A percentile compares a stretch with the other conserved stretches of the same genome.
Evolutionary conservation across 2,113 vertebrate genomes (phyloP).

Genomic region (Cyphomyrus discorhynchus): DNA sequence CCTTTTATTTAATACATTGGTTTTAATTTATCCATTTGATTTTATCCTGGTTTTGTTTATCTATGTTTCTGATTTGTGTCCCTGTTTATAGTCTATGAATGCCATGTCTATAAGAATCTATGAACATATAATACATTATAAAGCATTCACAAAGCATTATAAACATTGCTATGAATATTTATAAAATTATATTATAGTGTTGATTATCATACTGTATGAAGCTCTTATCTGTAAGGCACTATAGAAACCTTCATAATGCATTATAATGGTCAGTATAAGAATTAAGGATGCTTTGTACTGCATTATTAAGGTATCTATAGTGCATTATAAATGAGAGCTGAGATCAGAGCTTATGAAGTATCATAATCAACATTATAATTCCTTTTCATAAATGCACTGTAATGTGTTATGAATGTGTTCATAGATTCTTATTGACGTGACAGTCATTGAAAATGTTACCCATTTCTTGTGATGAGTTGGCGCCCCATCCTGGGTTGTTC

Average conservation of each 20-base stretch:
- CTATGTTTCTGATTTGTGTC: no score
- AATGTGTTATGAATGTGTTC: no score
- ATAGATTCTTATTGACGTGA: no score
- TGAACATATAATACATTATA: not conserved
- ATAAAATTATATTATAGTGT: not conserved
- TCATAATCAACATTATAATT: no score
- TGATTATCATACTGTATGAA: not conserved
- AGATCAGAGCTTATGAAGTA: not conserved
- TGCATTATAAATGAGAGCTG: not conserved
- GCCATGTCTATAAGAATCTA: not conserved
- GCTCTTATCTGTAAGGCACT: no score
- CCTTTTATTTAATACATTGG: no score
- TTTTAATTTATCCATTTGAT: no score
- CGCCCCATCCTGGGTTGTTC: no score
- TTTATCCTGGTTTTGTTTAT: no score
- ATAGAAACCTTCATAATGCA: not conserved
- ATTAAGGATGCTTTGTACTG: not conserved
- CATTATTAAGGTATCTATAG: not conserved
- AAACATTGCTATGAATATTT: not conserved
- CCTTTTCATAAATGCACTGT: no score
- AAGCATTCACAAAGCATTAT: not conserved
- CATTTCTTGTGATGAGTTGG: no score
- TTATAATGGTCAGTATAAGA: not conserved
- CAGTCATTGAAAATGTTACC: no score
- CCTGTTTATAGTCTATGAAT: not conserved